Percentiles rank a stretch among this genome's conserved stretches.
These are phyloP conservation scores for Stratiolaelaps scimitus DNA, from an alignment of 1,140 invertebrate genomes.

Conservation along the genomic window DNA sequence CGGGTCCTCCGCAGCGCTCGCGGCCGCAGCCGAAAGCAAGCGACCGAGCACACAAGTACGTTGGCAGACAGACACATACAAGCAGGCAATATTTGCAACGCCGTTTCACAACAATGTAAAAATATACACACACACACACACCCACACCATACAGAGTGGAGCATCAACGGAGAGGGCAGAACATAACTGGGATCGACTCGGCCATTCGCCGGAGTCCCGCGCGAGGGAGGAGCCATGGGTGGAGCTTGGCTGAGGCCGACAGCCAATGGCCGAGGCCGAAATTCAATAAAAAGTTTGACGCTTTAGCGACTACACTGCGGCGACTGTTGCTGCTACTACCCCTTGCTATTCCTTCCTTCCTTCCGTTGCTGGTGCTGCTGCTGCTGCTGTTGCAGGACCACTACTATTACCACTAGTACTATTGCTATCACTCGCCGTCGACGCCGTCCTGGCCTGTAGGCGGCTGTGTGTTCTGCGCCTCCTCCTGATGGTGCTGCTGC, in stretches of 20 bases:
- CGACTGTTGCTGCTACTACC: too few relatives aligned
- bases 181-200: neutral
- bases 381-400: too few relatives aligned
- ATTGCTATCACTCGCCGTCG: too few relatives aligned
- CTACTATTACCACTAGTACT: too few relatives aligned
- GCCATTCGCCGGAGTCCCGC: neutral
- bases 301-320: neutral
- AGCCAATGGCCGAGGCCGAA: conserved; percentile 14
- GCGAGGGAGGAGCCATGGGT: neutral
- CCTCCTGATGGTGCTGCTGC: too few relatives aligned
- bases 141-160: neutral
- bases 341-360: too few relatives aligned
- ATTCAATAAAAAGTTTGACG: conserved; percentile 28
- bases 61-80: neutral
- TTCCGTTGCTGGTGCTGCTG: too few relatives aligned
- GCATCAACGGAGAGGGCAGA: neutral
- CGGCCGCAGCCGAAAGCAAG: too few relatives aligned
- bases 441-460: too few relatives aligned
- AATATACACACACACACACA: conserved; percentile 29
- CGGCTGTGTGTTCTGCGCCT: too few relatives aligned
- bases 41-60: too few relatives aligned
- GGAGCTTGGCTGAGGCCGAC: neutral
- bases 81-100: conserved; percentile 21
- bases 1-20: too few relatives aligned
- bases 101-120: conserved; percentile 28